A percentile compares a stretch with the other conserved stretches of the same genome.
These are phyloP conservation scores for Wiebesia pumilae DNA, from an alignment of 1,140 invertebrate genomes.

Conservation along the genomic window DNA sequence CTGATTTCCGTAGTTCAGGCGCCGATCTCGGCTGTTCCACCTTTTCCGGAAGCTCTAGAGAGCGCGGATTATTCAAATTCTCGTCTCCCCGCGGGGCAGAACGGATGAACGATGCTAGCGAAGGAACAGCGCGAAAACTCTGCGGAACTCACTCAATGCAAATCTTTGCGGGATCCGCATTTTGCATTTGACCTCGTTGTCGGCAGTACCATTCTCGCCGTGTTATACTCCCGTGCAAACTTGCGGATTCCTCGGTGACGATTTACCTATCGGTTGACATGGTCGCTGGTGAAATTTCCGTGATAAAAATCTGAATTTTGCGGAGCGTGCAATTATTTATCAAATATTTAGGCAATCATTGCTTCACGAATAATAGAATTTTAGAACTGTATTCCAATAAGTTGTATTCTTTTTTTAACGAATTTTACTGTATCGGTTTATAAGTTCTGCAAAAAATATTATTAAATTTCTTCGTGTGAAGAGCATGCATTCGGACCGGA, in stretches of 20 bases:
- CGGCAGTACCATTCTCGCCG: neutral
- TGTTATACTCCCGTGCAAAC: neutral
- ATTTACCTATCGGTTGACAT: neutral
- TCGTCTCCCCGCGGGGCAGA: neutral
- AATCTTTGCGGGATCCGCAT: constrained; percentile 19
- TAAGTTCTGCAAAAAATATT: no score
- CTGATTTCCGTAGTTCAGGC: neutral
- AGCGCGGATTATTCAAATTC: constrained; percentile 44
- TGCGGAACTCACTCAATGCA: constrained; percentile 18
- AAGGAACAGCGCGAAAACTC: constrained; percentile 17
- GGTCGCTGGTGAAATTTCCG: neutral
- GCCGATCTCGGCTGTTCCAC: neutral
- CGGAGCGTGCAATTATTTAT: neutral
- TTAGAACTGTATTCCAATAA: no score
- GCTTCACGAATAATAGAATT: neutral
- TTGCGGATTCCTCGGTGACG: neutral
- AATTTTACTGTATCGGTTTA: no score
- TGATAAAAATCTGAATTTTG: neutral
- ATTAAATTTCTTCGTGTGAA: no score
- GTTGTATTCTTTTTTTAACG: no score
- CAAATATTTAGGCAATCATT: neutral
- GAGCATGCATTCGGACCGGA: no score
- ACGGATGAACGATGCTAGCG: no score
- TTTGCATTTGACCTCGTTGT: constrained; percentile 35
- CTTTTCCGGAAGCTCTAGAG: neutral